phyloP scores from a whole-genome alignment of 2,113 vertebrate species.

The Phalacrocorax aristotelis region DNA sequence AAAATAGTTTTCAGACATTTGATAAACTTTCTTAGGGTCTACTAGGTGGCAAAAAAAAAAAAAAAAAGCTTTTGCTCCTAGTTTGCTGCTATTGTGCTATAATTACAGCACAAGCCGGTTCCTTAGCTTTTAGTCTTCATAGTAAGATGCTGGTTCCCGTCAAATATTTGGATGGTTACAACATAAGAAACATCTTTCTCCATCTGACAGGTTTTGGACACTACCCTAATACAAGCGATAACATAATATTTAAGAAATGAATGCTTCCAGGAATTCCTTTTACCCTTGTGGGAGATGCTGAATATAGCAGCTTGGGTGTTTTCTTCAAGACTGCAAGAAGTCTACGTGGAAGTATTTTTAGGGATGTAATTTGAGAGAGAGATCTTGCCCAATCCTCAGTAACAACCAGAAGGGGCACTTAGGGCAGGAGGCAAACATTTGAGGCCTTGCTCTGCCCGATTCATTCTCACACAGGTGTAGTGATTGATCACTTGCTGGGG shows the following conservation, averaged over 20 bases:
- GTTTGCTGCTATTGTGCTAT: not conserved
- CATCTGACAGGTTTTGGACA: not conserved
- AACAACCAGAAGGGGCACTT: not conserved
- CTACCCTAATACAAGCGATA: not conserved
- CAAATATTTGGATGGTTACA: not conserved
- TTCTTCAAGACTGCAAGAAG: not conserved
- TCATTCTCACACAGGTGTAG: not conserved
- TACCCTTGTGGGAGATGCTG: not conserved
- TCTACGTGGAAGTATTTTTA: not conserved
- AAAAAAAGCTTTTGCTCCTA: not conserved
- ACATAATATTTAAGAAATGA: not conserved
- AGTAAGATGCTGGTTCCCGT: not conserved
- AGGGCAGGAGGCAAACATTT: not conserved
- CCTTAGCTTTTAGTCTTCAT: not conserved
- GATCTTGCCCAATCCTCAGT: not conserved
- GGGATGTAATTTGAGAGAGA: not conserved
- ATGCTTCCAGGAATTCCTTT: not conserved
- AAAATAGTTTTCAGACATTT: not conserved
- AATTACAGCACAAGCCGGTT: not conserved
- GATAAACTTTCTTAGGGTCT: not conserved
- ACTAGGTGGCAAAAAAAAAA: not conserved
- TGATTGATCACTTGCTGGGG: fast-evolving
- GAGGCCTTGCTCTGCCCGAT: not conserved
- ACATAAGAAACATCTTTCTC: not conserved
- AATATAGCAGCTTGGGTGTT: not conserved